These are phyloP conservation scores for Sitobion miscanthi DNA, from an alignment of 1,140 invertebrate species.

Conservation along the genomic window DNA sequence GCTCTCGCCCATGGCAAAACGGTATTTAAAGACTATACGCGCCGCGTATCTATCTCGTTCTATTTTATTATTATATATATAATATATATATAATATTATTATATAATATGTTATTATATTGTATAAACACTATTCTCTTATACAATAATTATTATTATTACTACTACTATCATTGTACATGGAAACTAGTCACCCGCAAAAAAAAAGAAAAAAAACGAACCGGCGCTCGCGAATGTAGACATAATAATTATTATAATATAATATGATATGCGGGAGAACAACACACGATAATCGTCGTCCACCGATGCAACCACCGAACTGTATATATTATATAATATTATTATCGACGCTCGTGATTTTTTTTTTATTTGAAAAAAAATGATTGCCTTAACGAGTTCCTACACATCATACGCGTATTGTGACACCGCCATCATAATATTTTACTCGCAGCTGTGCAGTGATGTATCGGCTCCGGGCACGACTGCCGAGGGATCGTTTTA, in stretches of 20 bases:
- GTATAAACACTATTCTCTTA: neutral
- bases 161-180: constrained; percentile 5
- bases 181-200: constrained; percentile 27
- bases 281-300: too few relatives aligned
- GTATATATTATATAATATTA: too few relatives aligned
- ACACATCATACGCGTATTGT: too few relatives aligned
- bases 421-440: neutral
- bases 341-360: too few relatives aligned
- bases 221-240: neutral
- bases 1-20: neutral
- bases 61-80: neutral
- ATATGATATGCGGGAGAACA: neutral
- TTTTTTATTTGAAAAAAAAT: too few relatives aligned
- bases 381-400: constrained; percentile 10
- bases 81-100: neutral
- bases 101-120: neutral
- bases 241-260: too few relatives aligned
- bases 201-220: neutral
- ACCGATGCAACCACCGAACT: too few relatives aligned
- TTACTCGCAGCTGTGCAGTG: too few relatives aligned
- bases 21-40: constrained; percentile 12
- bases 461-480: too few relatives aligned
- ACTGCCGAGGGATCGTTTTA: neutral
- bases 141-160: neutral
- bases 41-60: constrained; percentile 20